Percentiles rank a stretch among this genome's conserved stretches.
These are phyloP conservation scores for Macrosteles quadrilineatus DNA, from an alignment of 1,140 invertebrate genomes.

Conservation along the genomic window DNA sequence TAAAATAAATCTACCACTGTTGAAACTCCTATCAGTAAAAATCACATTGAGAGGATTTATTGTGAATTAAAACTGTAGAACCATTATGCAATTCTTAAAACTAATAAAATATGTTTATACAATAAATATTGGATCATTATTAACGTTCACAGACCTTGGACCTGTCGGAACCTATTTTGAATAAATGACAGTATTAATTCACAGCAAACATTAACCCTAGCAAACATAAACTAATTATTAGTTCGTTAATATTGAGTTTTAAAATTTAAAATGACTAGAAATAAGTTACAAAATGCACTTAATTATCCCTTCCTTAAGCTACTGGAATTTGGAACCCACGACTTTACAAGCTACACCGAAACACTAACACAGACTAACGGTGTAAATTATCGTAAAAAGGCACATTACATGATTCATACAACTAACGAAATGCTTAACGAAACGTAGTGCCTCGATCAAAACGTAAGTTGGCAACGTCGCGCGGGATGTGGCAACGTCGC, in stretches of 20 bases:
- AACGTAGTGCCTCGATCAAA: neutral
- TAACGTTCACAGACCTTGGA: too few species aligned
- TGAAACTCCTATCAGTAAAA: too few species aligned
- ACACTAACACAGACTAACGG: neutral
- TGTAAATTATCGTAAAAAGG: neutral
- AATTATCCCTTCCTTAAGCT: neutral
- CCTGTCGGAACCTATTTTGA: too few species aligned
- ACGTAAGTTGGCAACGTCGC: neutral
- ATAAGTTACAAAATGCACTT: constrained; percentile 15
- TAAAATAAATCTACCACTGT: too few species aligned
- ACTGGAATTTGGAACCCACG: neutral
- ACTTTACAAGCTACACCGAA: neutral
- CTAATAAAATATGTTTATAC: too few species aligned
- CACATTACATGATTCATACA: neutral
- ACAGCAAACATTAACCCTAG: constrained; percentile 15
- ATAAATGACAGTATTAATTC: neutral
- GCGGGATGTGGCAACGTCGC: too few species aligned
- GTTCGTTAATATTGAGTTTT: constrained; percentile 30
- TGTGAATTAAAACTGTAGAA: too few species aligned
- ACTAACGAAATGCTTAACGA: constrained; percentile 15
- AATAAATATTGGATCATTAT: too few species aligned
- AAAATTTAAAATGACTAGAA: constrained; percentile 24
- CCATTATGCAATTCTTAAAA: too few species aligned
- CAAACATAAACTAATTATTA: constrained; percentile 16
- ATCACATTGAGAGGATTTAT: too few species aligned